Conservation (phyloP, 2,888 invertebrate species). For the Onchidella celtica region DNA sequence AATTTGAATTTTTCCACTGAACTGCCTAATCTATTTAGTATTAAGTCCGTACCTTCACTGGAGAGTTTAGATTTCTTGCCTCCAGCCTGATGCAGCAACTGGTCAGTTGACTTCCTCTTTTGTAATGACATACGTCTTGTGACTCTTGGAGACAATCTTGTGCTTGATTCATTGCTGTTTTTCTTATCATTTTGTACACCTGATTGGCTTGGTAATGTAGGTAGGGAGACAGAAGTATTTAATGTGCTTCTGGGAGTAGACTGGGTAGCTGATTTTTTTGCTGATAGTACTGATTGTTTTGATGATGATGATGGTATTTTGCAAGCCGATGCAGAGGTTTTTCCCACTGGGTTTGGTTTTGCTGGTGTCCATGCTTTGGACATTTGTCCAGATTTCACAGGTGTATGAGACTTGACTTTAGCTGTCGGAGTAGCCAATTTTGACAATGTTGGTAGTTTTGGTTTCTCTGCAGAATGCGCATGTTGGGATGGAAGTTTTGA, state of each 20-base stretch:
- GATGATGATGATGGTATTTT: too few relatives aligned
- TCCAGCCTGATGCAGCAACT: neutral
- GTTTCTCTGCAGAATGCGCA: neutral
- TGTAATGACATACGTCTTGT: slow-evolving; percentile 34
- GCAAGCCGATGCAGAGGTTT: too few relatives aligned
- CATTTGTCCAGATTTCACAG: neutral
- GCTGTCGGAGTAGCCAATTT: neutral
- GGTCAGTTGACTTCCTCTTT: slow-evolving; percentile 26
- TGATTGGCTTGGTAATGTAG: neutral
- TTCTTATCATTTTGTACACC: neutral
- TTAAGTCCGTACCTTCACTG: slow-evolving; percentile 17
- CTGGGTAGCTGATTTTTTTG: neutral
- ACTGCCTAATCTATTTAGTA: too few relatives aligned
- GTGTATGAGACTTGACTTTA: neutral
- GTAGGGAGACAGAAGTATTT: neutral
- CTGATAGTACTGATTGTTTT: neutral
- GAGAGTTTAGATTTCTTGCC: slow-evolving; percentile 26
- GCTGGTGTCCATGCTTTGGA: too few relatives aligned
- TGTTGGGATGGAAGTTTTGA: neutral
- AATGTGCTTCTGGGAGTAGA: neutral
- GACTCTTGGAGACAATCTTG: slow-evolving; percentile 26
- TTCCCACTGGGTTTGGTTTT: too few relatives aligned
- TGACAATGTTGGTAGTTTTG: neutral
- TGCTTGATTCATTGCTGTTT: neutral
- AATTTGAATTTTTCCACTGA: too few relatives aligned